Conservation (phyloP, 2,113 vertebrate genomes). For the Chinchilla lanigera region DNA sequence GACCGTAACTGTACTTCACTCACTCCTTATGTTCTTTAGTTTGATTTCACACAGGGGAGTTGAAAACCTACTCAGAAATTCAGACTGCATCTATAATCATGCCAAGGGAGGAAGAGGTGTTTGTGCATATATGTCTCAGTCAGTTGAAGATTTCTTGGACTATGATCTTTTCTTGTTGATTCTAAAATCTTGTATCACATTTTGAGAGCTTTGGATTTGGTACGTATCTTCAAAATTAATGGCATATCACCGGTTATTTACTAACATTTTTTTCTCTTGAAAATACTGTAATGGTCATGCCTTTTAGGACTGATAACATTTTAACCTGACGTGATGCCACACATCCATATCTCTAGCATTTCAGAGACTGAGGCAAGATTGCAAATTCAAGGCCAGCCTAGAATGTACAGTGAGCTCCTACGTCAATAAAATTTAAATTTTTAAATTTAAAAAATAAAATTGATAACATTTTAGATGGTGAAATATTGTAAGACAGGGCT, state of each 20-base stretch:
- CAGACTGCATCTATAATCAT: neutral
- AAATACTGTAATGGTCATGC: neutral
- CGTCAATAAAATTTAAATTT: neutral
- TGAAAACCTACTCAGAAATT: slow-evolving; percentile 21
- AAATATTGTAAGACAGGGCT: neutral
- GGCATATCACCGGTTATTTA: slow-evolving; percentile 34
- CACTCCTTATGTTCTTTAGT: neutral
- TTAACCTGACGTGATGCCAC: neutral
- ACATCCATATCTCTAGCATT: neutral
- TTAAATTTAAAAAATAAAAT: neutral
- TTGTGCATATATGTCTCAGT: neutral
- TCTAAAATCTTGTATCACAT: neutral
- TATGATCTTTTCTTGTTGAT: neutral
- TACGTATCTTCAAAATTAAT: neutral
- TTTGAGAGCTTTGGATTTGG: neutral
- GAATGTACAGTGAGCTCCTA: neutral
- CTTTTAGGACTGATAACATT: neutral
- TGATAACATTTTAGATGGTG: neutral
- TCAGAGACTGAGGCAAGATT: neutral
- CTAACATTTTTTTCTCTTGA: slow-evolving; percentile 23
- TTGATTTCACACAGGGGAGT: neutral
- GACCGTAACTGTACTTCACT: neutral
- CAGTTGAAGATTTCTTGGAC: neutral
- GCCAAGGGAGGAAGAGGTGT: neutral
- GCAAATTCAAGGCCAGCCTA: neutral